phyloP scores from a whole-genome alignment of 2,888 invertebrate species.

The Pyrocoelia pectoralis region DNA sequence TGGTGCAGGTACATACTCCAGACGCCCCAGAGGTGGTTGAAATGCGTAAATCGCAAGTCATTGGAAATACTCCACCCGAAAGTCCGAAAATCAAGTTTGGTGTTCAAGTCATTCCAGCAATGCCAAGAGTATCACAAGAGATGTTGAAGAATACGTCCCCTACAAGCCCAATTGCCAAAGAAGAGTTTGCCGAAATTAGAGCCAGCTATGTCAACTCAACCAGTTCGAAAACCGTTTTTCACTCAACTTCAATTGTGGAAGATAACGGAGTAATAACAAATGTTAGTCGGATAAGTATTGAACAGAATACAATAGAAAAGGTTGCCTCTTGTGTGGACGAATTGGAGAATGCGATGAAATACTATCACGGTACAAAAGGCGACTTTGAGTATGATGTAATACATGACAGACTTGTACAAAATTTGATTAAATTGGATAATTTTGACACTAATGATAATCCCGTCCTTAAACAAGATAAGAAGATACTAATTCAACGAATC shows the following conservation, averaged over 20 bases:
- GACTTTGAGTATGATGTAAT: slow-evolving; percentile 20
- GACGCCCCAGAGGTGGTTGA: neutral
- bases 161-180: slow-evolving; percentile 13
- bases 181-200: slow-evolving; percentile 18
- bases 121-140: slow-evolving; percentile 18
- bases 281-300: neutral
- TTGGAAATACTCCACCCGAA: neutral
- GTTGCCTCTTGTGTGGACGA: slow-evolving; percentile 18
- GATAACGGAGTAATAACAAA: neutral
- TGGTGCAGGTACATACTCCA: neutral
- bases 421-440: slow-evolving; percentile 15
- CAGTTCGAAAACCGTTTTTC: neutral
- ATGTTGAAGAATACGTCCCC: slow-evolving; percentile 22
- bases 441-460: slow-evolving; percentile 17
- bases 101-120: slow-evolving; percentile 23
- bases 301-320: neutral
- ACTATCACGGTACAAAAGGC: slow-evolving; percentile 31
- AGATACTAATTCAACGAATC: slow-evolving; percentile 15
- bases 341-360: slow-evolving; percentile 29
- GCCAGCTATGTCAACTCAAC: neutral
- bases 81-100: slow-evolving; percentile 13
- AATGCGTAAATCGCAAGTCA: neutral
- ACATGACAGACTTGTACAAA: slow-evolving; percentile 13
- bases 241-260: neutral
- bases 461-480: slow-evolving; percentile 24